Percentiles rank a stretch among this genome's conserved stretches.
These are phyloP conservation scores for Oryctes rhinoceros DNA, from an alignment of 1,140 invertebrate genomes.

Conservation along the genomic window DNA sequence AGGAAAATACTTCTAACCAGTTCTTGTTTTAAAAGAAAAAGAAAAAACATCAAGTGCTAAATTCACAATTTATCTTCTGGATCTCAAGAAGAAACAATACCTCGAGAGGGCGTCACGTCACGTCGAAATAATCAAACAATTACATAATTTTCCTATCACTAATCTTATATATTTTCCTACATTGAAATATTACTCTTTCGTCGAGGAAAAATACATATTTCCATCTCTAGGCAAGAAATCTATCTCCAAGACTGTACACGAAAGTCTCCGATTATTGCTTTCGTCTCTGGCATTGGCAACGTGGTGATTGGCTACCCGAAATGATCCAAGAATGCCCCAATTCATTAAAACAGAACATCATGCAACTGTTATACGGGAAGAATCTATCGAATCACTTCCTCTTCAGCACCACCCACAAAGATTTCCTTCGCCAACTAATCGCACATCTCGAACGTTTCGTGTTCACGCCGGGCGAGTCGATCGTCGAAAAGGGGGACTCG, in stretches of 20 bases:
- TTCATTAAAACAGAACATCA: slow-evolving; percentile 50
- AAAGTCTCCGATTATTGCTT: slow-evolving; percentile 45
- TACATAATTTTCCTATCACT: too few species aligned
- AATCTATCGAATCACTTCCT: slow-evolving; percentile 61
- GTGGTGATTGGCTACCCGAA: slow-evolving; percentile 44
- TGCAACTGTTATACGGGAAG: slow-evolving; percentile 61
- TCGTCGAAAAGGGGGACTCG: slow-evolving; percentile 61
- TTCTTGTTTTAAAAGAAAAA: too few species aligned
- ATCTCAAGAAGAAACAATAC: too few species aligned
- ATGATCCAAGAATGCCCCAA: slow-evolving; percentile 42
- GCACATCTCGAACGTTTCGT: slow-evolving; percentile 62
- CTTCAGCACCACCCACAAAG: slow-evolving; percentile 60
- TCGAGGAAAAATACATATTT: too few species aligned
- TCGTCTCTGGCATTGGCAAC: slow-evolving; percentile 43
- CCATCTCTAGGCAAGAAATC: background rate
- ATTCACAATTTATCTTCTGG: too few species aligned
- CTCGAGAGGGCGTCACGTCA: too few species aligned
- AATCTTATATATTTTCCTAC: too few species aligned
- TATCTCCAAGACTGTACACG: slow-evolving; percentile 43
- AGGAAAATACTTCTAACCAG: too few species aligned
- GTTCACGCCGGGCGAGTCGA: slow-evolving; percentile 62
- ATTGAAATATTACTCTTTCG: too few species aligned
- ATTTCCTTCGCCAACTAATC: slow-evolving; percentile 61
- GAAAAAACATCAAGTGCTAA: too few species aligned
- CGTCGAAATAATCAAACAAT: too few species aligned